A percentile compares a stretch with the other conserved stretches of the same genome.
Evolutionary conservation across 2,797 vertebrate genomes (phyloP).

Genomic region (Taenioides sp.): DNA sequence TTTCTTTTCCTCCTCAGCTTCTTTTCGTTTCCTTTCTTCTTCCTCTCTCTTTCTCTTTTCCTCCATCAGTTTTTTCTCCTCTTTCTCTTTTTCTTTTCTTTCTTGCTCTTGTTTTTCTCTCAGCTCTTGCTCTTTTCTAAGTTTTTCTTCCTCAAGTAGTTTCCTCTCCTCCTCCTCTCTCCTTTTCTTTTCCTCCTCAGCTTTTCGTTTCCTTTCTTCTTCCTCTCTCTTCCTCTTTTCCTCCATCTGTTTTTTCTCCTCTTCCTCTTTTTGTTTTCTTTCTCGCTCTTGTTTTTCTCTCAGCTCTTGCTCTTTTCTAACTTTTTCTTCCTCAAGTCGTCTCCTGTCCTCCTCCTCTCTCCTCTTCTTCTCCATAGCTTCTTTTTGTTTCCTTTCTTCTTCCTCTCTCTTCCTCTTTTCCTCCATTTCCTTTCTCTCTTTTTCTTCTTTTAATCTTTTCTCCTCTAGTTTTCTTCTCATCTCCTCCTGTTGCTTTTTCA

Average conservation of each 20-base stretch:
- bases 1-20: constrained; percentile 30
- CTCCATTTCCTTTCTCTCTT: not conserved
- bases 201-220: constrained; percentile 30
- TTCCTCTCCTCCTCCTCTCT: constrained; percentile 24
- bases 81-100: constrained; percentile 18
- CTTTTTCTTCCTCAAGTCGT: not conserved
- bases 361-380: constrained; percentile 26
- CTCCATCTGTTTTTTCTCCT: not conserved
- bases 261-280: constrained; percentile 19
- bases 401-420: constrained; percentile 31
- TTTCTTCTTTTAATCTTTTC: not conserved
- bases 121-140: constrained; percentile 9
- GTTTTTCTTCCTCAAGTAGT: not conserved
- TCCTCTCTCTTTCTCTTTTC: constrained; percentile 31
- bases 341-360: constrained; percentile 24
- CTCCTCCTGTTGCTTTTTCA: constrained; percentile 1
- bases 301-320: constrained; percentile 9
- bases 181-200: constrained; percentile 30
- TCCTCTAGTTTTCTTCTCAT: constrained; percentile 25
- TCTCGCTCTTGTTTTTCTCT: constrained; percentile 34
- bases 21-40: constrained; percentile 34
- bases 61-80: not conserved
- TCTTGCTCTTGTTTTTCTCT: constrained; percentile 34
- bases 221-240: constrained; percentile 31
- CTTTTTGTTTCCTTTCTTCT: constrained; percentile 30